Evolutionary conservation across 2,113 vertebrate genomes (phyloP).

Genomic region (Pseudorhombus dupliciocellatus): DNA sequence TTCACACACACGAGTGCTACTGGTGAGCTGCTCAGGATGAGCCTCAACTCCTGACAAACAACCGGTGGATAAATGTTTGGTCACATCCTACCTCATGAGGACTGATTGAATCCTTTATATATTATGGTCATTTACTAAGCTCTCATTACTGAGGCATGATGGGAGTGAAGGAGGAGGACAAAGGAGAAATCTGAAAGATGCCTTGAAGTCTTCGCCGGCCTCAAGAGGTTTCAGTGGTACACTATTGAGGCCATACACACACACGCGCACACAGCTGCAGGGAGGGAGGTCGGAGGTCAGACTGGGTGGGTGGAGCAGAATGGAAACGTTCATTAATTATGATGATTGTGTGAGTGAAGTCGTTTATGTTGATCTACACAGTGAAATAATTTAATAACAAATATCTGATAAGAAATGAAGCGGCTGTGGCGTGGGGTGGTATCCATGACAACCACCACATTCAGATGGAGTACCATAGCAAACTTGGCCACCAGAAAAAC

Average conservation of each 20-base stretch:
- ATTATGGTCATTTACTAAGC: constrained; percentile 23
- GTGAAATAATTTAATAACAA: not conserved
- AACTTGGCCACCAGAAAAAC: no score
- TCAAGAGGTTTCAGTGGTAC: constrained; percentile 26
- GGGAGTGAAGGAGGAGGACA: constrained; percentile 40
- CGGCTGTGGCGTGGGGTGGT: not conserved
- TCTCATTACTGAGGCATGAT: constrained; percentile 59
- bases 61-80: no score
- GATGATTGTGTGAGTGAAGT: constrained; percentile 9
- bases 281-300: constrained; percentile 55
- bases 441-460: constrained; percentile 20
- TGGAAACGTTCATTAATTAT: constrained; percentile 37
- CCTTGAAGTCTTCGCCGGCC: constrained; percentile 22
- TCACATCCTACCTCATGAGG: no score
- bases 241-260: not conserved
- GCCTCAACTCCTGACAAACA: no score
- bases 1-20: no score
- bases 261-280: constrained; percentile 21
- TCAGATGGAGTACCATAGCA: not conserved
- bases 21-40: no score
- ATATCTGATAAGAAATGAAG: not conserved
- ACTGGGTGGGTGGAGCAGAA: constrained; percentile 57
- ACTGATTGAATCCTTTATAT: no score
- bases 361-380: not conserved
- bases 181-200: constrained; percentile 37